Conservation (phyloP, 53 echinoderm and acorn worm species). For the Mesocentrotus franciscanus region DNA sequence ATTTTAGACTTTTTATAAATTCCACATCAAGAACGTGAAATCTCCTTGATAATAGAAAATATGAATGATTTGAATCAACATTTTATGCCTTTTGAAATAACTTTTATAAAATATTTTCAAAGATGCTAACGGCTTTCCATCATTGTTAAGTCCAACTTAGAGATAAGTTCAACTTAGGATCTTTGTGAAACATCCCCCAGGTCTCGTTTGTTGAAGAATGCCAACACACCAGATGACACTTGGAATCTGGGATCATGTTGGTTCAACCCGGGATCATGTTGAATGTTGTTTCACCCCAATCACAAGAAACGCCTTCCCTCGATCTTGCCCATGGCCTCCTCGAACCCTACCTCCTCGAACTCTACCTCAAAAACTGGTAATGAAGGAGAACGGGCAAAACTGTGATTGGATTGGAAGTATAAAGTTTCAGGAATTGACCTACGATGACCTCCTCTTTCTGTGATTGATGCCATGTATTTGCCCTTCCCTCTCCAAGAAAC, state of each 20-base stretch:
- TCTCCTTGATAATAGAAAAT: no score
- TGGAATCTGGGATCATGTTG: background rate
- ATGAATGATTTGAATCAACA: no score
- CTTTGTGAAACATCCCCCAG: no score
- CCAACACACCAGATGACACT: background rate
- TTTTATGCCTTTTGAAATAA: no score
- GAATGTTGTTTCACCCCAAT: constrained; percentile 48
- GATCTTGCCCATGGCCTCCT: background rate
- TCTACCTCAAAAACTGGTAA: background rate
- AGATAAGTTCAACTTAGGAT: no score
- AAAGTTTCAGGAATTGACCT: constrained; percentile 37
- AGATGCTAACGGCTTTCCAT: no score
- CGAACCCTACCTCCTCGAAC: no score
- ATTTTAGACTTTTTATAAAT: no score
- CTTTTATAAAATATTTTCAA: no score
- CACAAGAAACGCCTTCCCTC: background rate
- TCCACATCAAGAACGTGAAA: no score
- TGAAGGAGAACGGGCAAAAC: constrained; percentile 1
- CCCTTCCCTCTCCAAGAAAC: background rate
- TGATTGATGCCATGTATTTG: background rate
- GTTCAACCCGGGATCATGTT: background rate
- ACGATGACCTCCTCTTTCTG: background rate
- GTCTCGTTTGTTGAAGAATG: background rate
- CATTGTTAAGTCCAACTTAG: no score
- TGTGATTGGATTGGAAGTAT: constrained; percentile 52